These are phyloP conservation scores for Halcyon senegalensis DNA, from an alignment of 2,113 vertebrate species.

Conservation along the genomic window DNA sequence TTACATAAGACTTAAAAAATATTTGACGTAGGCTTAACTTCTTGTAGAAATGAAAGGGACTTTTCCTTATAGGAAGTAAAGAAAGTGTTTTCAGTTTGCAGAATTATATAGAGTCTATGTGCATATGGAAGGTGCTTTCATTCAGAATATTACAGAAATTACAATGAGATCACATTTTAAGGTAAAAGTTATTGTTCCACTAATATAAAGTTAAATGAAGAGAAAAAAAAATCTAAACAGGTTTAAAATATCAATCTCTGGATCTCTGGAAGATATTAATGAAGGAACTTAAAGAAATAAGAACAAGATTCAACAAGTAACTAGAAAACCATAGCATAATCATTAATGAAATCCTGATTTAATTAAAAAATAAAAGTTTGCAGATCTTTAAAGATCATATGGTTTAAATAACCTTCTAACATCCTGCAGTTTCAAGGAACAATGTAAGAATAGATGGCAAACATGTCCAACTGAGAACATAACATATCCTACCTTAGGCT, in stretches of 20 bases:
- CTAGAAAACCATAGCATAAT: neutral
- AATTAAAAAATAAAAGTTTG: neutral
- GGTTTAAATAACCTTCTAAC: neutral
- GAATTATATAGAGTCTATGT: neutral
- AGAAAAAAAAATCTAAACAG: neutral
- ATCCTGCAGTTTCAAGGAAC: neutral
- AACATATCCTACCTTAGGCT: constrained; percentile 80
- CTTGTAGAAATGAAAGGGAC: neutral
- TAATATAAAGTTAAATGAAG: neutral
- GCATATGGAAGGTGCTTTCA: neutral
- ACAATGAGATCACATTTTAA: neutral
- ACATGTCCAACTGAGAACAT: neutral
- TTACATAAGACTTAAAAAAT: neutral
- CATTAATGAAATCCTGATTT: neutral
- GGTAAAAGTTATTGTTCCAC: neutral
- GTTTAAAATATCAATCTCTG: neutral
- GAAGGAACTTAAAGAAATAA: neutral
- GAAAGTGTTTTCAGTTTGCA: neutral
- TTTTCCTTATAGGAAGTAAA: neutral
- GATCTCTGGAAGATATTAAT: neutral
- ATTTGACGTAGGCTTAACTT: neutral
- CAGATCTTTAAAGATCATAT: neutral
- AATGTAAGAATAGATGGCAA: neutral
- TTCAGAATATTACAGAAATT: neutral
- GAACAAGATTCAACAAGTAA: neutral